These are phyloP conservation scores for Physeter macrocephalus DNA, from an alignment of 2,113 vertebrate genomes.

Conservation along the genomic window DNA sequence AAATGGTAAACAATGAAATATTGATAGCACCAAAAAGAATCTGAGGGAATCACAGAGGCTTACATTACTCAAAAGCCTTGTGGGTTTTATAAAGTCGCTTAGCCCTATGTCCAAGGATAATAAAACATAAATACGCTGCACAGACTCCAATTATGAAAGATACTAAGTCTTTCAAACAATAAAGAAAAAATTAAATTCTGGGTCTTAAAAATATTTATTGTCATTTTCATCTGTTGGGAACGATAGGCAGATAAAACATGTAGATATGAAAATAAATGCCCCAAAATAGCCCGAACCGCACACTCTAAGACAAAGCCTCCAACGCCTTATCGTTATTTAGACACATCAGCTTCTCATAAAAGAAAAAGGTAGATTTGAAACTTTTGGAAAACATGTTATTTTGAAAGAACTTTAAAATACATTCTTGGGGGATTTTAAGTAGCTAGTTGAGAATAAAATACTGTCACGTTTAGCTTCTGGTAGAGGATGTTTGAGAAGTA, in stretches of 20 bases:
- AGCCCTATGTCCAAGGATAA: not conserved
- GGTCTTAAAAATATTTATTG: not conserved
- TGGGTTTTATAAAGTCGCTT: not conserved
- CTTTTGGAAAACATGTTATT: not conserved
- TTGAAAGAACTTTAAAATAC: conserved; percentile 11
- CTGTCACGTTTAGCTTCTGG: not conserved
- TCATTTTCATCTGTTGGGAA: not conserved
- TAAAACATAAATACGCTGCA: not conserved
- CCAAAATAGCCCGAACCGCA: not conserved
- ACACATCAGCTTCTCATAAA: not conserved
- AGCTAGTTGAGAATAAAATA: not conserved
- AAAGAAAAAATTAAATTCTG: not conserved
- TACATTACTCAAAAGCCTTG: not conserved
- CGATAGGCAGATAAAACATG: not conserved
- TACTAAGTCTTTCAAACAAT: not conserved
- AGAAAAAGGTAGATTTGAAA: not conserved
- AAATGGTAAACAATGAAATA: conserved; percentile 19
- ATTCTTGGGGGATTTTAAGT: not conserved
- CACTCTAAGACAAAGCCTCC: not conserved
- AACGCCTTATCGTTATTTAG: not conserved
- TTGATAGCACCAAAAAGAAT: not conserved
- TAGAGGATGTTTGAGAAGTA: not conserved
- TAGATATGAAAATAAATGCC: conserved; percentile 15
- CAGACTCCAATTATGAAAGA: not conserved
- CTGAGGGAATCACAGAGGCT: not conserved